Evolutionary conservation across 2,113 vertebrate species (phyloP), one percentile per base, ranked within the genome.

Genomic region (Paramormyrops kingsleyae): DNA sequence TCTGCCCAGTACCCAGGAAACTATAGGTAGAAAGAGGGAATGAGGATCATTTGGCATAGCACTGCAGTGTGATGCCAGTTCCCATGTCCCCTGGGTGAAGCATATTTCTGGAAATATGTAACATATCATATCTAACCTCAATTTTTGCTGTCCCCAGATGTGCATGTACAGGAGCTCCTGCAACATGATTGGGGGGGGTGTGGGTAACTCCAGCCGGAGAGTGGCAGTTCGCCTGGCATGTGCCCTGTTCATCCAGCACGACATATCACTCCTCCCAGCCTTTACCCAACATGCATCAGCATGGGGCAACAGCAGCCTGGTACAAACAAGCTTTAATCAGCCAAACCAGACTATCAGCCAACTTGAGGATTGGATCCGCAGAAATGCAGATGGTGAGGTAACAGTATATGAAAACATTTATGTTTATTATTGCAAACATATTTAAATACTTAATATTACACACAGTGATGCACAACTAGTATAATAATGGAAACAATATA

Each of bases 231-330:
- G 95, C 88, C 94, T 97, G 94, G 94, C 95, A 2, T 97, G 96
- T 87, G 95, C 96, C 7, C 91, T 99, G 1, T 95, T 97, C 0
- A 88, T 98, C 88, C 96, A 97, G 0, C 62, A 85, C 0, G 92
- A 95, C 0, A 94, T 95, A 0, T 93, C 92, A 2, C 94, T 99
- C 13, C 96, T 92, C 0, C 91, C 95, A 0, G 87, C 17, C 70
- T 99, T 99, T 0, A 62, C 94, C 0, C 94, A 95, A 13, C 92
- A 84, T 0, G 93, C 94, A 0, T 92, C 90, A 0, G 87, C 0
- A 87, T 98, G 97, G 97, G 94, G 94, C 92, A 96, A 97, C 93
- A 94, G 94, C 93, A 97, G 94, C 89, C 92, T 98, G 89, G 93
- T 97, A 89, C 94, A 92, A 44, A 92, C 91, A 88, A 95, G 97